phyloP scores from a whole-genome alignment of 2,113 vertebrate genomes.

The Leptocoma aspasia region DNA sequence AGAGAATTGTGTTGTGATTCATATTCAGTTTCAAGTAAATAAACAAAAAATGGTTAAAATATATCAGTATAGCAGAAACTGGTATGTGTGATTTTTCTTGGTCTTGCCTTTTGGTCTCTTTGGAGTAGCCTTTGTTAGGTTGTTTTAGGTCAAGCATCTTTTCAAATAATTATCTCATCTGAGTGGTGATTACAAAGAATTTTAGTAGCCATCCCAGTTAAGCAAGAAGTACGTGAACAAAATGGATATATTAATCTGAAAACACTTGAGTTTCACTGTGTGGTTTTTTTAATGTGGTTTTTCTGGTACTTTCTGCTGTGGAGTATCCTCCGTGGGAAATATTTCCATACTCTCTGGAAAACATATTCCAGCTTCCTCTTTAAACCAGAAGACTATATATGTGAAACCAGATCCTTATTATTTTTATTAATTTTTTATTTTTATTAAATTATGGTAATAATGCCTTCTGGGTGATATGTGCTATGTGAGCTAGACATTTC shows the following conservation, averaged over 20 bases:
- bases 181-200: not conserved
- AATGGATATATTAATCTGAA: not conserved
- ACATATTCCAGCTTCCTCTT: not conserved
- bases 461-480: not conserved
- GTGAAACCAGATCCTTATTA: slow-evolving; percentile 8
- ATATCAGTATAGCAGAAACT: not conserved
- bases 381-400: not conserved
- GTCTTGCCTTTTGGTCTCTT: not conserved
- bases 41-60: not conserved
- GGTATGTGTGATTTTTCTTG: not conserved
- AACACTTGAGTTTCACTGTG: not conserved
- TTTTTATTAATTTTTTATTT: not conserved
- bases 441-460: not conserved
- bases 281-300: not conserved
- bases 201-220: not conserved
- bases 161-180: not conserved
- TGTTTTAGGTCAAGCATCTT: not conserved
- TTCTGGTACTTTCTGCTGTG: not conserved
- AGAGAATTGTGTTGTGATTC: not conserved
- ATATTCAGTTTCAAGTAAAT: not conserved
- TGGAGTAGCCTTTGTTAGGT: not conserved
- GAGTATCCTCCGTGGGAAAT: not conserved
- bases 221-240: not conserved
- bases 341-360: not conserved
- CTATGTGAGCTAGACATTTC: not conserved